Conservation (phyloP, 2,113 vertebrate species). For the Hypocryptadius cinnamomeus region DNA sequence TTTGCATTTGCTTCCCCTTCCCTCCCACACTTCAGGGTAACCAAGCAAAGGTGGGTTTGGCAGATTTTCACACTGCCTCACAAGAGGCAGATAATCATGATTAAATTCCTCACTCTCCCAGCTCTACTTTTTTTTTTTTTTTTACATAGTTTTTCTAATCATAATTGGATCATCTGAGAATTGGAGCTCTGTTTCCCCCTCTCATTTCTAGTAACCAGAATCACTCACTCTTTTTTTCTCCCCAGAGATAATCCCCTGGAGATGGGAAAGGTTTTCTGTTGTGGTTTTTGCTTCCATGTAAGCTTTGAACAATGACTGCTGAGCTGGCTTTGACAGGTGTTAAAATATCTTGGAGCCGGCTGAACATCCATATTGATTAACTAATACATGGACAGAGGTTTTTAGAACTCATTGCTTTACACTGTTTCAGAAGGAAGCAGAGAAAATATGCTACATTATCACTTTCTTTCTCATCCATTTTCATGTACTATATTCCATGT, state of each 20-base stretch:
- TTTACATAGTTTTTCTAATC: slow-evolving; percentile 26
- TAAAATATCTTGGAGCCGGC: slow-evolving; percentile 52
- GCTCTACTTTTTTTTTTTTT: neutral
- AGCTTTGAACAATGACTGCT: slow-evolving; percentile 61
- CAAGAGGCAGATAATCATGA: slow-evolving; percentile 27
- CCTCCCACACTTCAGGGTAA: neutral
- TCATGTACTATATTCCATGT: neutral
- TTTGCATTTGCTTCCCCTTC: neutral
- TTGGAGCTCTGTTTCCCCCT: neutral
- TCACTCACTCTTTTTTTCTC: neutral
- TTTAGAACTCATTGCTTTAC: slow-evolving; percentile 50
- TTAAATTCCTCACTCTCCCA: slow-evolving; percentile 10
- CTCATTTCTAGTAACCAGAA: neutral
- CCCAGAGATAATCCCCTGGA: slow-evolving; percentile 36
- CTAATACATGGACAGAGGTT: slow-evolving; percentile 47
- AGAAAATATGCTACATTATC: slow-evolving; percentile 39
- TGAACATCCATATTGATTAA: slow-evolving; percentile 65
- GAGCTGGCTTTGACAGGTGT: slow-evolving; percentile 60
- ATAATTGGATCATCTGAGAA: slow-evolving; percentile 63
- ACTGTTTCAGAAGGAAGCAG: slow-evolving; percentile 17
- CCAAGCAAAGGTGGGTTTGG: neutral
- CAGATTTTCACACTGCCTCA: slow-evolving; percentile 15
- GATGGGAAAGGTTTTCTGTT: slow-evolving; percentile 37
- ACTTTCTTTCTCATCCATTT: slow-evolving; percentile 57
- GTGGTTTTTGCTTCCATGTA: slow-evolving; percentile 39